Percentiles rank a stretch among this genome's conserved stretches.
phyloP scores from a whole-genome alignment of 2,888 invertebrate genomes.

The Vesta saturnalis region DNA sequence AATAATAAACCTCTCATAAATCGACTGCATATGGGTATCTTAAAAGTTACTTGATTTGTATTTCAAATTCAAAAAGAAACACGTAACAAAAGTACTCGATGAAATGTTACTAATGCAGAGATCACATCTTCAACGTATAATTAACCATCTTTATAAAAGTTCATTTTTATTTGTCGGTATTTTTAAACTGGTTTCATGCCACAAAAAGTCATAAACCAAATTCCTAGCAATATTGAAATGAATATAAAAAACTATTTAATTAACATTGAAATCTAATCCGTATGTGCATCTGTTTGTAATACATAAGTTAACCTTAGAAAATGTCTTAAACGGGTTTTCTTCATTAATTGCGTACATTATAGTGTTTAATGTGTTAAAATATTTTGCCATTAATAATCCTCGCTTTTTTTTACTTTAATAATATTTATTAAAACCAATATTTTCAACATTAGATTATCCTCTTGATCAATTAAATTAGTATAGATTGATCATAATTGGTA shows the following conservation, averaged over 20 bases:
- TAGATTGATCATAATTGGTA: too few species aligned
- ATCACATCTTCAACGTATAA: not conserved
- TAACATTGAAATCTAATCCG: slow-evolving; percentile 14
- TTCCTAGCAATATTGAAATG: slow-evolving; percentile 4
- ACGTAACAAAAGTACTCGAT: not conserved
- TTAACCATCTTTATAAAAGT: slow-evolving; percentile 1
- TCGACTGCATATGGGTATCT: not conserved
- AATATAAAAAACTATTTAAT: slow-evolving; percentile 14
- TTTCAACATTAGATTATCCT: not conserved
- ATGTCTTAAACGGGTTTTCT: not conserved
- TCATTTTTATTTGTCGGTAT: slow-evolving; percentile 6
- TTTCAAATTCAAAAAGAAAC: not conserved
- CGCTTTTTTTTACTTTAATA: not conserved
- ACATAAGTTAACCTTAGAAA: slow-evolving; percentile 4
- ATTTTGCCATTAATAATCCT: slow-evolving; percentile 1
- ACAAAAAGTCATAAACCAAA: slow-evolving; percentile 12
- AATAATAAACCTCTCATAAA: slow-evolving; percentile 8
- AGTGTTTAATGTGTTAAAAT: slow-evolving; percentile 5
- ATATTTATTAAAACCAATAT: not conserved
- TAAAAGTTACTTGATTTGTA: not conserved
- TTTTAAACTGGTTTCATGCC: slow-evolving; percentile 9
- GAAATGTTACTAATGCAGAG: not conserved
- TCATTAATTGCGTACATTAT: slow-evolving; percentile 3
- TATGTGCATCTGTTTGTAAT: slow-evolving; percentile 7
- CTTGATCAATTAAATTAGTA: not conserved